phyloP scores from a whole-genome alignment of 1,140 invertebrate species.

The Chymomyza costata region DNA sequence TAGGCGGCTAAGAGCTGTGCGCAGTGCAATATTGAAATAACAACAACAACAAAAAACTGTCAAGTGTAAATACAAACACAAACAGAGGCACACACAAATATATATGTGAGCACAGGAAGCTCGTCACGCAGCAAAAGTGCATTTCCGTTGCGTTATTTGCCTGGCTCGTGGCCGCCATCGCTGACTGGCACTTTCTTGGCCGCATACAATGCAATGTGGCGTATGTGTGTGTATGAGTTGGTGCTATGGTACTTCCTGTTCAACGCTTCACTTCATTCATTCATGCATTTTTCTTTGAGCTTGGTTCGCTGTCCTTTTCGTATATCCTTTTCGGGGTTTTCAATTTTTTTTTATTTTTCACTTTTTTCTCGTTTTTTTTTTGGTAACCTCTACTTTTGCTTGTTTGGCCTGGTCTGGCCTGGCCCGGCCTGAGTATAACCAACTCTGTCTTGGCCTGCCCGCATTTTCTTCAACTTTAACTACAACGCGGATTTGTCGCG shows the following conservation, averaged over 20 bases:
- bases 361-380: no score
- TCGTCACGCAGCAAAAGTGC: not conserved
- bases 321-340: not conserved
- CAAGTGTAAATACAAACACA: not conserved
- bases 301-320: not conserved
- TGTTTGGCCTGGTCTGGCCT: no score
- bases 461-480: conserved; percentile 15
- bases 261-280: not conserved
- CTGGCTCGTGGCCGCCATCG: not conserved
- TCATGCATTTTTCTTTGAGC: not conserved
- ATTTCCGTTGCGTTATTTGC: conserved; percentile 4
- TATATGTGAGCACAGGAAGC: not conserved
- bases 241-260: not conserved
- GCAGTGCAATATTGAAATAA: no score
- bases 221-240: not conserved
- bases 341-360: not conserved
- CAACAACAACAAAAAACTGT: not conserved
- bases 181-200: not conserved
- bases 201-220: not conserved
- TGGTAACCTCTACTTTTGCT: no score
- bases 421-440: no score
- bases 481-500: conserved; percentile 4
- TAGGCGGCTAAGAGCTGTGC: no score
- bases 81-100: not conserved
- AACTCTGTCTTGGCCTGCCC: no score